These are phyloP conservation scores for Anhinga anhinga DNA, from an alignment of 2,113 vertebrate species.

Conservation along the genomic window DNA sequence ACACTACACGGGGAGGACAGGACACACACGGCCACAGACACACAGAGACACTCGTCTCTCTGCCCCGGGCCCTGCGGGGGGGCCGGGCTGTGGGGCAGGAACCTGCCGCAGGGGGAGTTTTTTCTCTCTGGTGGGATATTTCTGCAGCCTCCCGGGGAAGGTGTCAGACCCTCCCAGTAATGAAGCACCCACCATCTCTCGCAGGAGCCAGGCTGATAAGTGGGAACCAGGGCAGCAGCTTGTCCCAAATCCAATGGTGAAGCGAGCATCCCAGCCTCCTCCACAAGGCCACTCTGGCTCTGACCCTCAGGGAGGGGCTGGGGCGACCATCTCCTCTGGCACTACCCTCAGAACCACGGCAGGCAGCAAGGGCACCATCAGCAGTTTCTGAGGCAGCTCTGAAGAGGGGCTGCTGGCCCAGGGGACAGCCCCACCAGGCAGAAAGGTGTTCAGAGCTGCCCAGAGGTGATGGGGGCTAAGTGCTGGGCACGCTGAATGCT, in stretches of 20 bases:
- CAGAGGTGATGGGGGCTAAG: background rate
- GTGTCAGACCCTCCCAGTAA: background rate
- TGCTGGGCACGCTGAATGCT: background rate
- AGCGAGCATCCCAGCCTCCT: background rate
- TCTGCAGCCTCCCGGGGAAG: background rate
- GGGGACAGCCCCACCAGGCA: background rate
- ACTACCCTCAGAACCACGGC: background rate
- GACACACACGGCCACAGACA: slow-evolving; percentile 48
- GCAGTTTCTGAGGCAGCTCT: background rate
- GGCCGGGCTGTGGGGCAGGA: slow-evolving; percentile 28
- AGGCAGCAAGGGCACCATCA: background rate
- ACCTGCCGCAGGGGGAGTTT: background rate
- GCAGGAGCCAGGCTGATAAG: background rate
- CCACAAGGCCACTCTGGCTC: background rate
- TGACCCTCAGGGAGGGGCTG: background rate
- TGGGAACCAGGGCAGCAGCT: background rate
- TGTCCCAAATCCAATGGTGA: background rate
- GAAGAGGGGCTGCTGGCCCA: rapidly evolving
- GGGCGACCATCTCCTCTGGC: background rate
- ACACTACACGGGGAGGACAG: slow-evolving; percentile 50
- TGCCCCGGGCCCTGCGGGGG: background rate
- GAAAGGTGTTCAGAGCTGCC: background rate
- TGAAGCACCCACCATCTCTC: background rate
- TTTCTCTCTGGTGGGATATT: background rate
- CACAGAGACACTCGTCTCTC: slow-evolving; percentile 34